Base-by-base conservation (phyloP, 2,113 vertebrate species). In the Sorex fumeus region DNA sequence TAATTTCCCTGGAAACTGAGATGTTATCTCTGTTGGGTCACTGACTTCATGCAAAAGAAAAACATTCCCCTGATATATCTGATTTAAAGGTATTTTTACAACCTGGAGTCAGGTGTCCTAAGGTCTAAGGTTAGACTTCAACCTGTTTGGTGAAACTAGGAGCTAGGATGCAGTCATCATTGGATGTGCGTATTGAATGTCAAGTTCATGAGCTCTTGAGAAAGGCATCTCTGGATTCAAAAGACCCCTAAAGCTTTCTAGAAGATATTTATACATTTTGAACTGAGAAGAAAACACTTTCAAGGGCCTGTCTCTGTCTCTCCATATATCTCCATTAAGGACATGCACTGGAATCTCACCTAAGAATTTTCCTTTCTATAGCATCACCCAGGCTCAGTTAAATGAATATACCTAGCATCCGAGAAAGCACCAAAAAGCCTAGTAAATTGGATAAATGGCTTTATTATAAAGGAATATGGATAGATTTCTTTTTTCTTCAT, bases 311-410 rank as follows among this genome's bases (percentile, higher is more conserved):
- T 86, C 88, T 74, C 47, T 77, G 88, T 53, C 50, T 53, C 50
- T 53, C 11, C 9, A 2, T 53, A 53, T 53, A 62, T 83, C 90
- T 15, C 91, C 13, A 34, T 90, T 80, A 70, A 7, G 30, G 76
- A 45, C 1, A 80, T 66, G 80, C 83, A 62, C 53, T 5, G 57
- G 85, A 93, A 45, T 2, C 3, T 70, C 47, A 62, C n/a, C 50
- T 36, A 79, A 88, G 45, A n/a, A 78, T 43, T 64, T 78, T 6
- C 15, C 40, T 72, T 66, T 79, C 76, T 30, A 43, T 43, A 32
- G 75, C 45, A 87, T 77, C 83, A 88, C 16, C 27, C 72, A 84
- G 32, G 79, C 40, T 71, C 70, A 47, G 6, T 88, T 43, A 71
- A 64, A 84, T 50, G 21, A 27, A 84, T 79, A 43, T 11, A 64